Evolutionary conservation across 2,888 invertebrate species (phyloP).

Genomic region (Lacanobia oleracea): DNA sequence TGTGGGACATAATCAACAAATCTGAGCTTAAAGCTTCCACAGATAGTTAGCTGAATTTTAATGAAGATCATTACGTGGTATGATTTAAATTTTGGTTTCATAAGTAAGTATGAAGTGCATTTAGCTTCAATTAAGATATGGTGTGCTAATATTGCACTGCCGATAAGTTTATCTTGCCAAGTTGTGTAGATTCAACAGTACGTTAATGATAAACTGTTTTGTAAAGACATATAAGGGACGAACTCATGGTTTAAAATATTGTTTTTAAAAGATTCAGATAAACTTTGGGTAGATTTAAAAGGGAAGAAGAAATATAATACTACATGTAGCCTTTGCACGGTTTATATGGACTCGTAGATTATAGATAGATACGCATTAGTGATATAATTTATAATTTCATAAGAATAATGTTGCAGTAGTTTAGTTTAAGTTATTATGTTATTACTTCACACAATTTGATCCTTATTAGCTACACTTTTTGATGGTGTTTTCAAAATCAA

Average conservation of each 20-base stretch:
- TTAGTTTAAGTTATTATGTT: no score
- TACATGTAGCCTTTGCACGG: neutral
- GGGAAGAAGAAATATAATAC: neutral
- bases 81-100: neutral
- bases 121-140: no score
- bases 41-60: constrained; percentile 14
- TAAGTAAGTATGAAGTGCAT: neutral
- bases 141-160: no score
- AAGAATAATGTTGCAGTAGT: no score
- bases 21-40: constrained; percentile 26
- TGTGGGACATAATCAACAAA: constrained; percentile 35
- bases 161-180: no score
- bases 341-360: no score
- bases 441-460: no score
- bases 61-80: constrained; percentile 15
- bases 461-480: no score
- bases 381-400: neutral
- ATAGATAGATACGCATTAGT: neutral
- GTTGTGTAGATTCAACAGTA: no score
- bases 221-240: no score
- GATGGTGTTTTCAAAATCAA: no score
- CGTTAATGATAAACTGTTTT: no score
- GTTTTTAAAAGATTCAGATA: neutral
- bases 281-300: neutral
- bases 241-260: neutral